Evolutionary conservation across 2,888 invertebrate genomes (phyloP), one percentile per base, ranked within the genome.

Genomic region (Eupithecia abbreviata): DNA sequence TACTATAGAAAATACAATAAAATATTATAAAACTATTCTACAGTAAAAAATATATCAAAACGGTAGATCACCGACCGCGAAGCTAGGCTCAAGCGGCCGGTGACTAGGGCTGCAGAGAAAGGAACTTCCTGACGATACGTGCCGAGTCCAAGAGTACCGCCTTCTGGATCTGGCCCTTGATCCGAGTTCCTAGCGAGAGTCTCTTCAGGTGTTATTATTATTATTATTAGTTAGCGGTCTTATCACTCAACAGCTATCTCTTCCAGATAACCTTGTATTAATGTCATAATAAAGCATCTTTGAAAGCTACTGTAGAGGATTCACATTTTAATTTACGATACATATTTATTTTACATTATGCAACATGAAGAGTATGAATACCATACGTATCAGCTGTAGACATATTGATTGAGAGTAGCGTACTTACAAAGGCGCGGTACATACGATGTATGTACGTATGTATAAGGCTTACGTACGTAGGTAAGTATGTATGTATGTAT

Each of bases 401-500:
- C 10, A 1, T 68, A 68, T 68, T 68, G 68, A 68, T 47, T 68
- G 47, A 68, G 45, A n/a, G 43, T 47, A n/a, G 43, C 68, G 68
- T 4, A 68, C 68, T 68, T 18, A 68, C 68, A 68, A 47, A 68
- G 45, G 45, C 47, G 58, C 45, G 62, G 78, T 72, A 47, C 69
- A 49, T 75, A 45, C 42, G 2, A 13, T 69, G 79, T 80, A 80
- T 77, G 81, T 77, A 77, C 79, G 79, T 86, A 80, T 79, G 81
- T 83, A 80, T 47, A 47, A 47, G 47, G 47, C 49, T 49, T 49
- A 45, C 72, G 75, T 78, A 77, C 79, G 80, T 86, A 84, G 83
- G 79, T 58, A 18, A 10, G 79, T 86, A 84, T 84, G 80, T 82
- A 80, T 75, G 87, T 90, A 90, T 89, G 89, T 90, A 89, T 58